Percentiles rank a stretch among this genome's conserved stretches.
phyloP scores from a whole-genome alignment of 2,888 invertebrate species.

The Scelioninae gen. 2 region DNA sequence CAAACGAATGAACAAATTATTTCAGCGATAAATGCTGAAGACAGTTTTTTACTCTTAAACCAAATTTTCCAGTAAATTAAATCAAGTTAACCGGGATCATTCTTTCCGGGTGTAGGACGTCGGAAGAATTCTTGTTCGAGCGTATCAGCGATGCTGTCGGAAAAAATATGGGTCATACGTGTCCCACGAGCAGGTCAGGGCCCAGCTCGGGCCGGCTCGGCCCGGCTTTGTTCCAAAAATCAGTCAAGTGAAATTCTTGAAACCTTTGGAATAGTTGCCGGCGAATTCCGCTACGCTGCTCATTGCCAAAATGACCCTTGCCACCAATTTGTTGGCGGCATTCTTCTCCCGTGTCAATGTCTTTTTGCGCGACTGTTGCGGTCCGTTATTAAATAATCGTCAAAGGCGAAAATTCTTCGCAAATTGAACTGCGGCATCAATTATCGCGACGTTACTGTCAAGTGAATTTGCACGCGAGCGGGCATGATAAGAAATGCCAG shows the following conservation, averaged over 20 bases:
- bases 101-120: neutral
- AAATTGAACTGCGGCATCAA: constrained; percentile 27
- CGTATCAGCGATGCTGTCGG: constrained; percentile 9
- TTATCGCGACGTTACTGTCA: constrained; percentile 28
- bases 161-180: constrained; percentile 50
- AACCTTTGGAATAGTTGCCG: constrained; percentile 44
- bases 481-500: constrained; percentile 65
- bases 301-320: constrained; percentile 66
- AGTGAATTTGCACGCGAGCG: constrained; percentile 28
- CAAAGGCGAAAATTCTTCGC: constrained; percentile 31
- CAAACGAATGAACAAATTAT: too few species aligned
- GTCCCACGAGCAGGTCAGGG: constrained; percentile 48
- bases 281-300: constrained; percentile 56
- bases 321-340: constrained; percentile 69
- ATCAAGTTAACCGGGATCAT: neutral
- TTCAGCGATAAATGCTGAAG: too few species aligned
- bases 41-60: too few species aligned
- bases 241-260: constrained; percentile 46
- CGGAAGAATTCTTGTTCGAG: constrained; percentile 4
- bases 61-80: neutral
- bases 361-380: constrained; percentile 29
- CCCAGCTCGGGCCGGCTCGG: too few species aligned
- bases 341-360: constrained; percentile 62
- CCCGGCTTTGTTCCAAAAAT: constrained; percentile 50
- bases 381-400: constrained; percentile 45